Evolutionary conservation across 2,888 invertebrate genomes (phyloP).

Genomic region (Cacoxenus indagator): DNA sequence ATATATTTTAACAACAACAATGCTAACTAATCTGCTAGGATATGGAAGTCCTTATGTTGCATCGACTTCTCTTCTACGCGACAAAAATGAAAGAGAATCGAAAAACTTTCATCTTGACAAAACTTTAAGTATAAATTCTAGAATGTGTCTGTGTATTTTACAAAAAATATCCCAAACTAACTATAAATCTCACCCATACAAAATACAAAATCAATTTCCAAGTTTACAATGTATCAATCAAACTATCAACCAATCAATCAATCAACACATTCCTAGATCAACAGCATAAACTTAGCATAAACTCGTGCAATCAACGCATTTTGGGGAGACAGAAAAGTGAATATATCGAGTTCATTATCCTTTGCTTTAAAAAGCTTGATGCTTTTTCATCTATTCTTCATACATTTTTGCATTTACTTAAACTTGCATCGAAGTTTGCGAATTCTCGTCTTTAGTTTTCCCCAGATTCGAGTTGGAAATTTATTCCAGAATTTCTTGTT

Average conservation of each 20-base stretch:
- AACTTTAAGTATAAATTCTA: constrained; percentile 68
- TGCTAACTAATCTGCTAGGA: constrained; percentile 63
- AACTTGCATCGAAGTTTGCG: no score
- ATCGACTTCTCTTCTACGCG: constrained; percentile 66
- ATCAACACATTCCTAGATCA: neutral
- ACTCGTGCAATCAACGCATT: constrained; percentile 18
- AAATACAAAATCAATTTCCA: neutral
- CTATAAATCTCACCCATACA: neutral
- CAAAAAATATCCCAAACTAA: constrained; percentile 23
- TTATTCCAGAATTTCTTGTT: no score
- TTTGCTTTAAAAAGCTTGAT: no score
- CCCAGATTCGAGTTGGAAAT: no score
- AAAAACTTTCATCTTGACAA: constrained; percentile 70
- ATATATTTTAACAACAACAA: constrained; percentile 37
- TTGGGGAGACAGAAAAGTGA: constrained; percentile 33
- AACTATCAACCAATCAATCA: neutral
- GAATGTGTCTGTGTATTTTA: constrained; percentile 46
- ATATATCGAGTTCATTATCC: constrained; percentile 20
- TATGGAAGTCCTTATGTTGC: constrained; percentile 69
- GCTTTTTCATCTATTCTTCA: no score
- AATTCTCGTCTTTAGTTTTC: no score
- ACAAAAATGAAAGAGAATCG: constrained; percentile 68
- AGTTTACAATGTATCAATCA: neutral
- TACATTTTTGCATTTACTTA: no score
- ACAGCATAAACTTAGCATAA: constrained; percentile 1